Conservation (phyloP, 1,140 invertebrate species). For the Onthophagus taurus region DNA sequence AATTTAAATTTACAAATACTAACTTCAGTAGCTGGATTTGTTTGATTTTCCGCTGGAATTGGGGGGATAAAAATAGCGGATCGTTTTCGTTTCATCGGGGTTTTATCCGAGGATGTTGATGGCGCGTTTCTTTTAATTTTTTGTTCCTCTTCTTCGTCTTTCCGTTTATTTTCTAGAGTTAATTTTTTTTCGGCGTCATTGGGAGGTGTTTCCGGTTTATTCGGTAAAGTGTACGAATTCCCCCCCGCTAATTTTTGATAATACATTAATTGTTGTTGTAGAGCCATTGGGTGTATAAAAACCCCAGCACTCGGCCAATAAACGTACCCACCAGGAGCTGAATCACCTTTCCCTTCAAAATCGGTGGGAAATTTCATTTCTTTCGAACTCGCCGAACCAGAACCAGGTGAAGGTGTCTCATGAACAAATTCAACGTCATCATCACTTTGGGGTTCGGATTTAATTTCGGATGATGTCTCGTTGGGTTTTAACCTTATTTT, state of each 20-base stretch:
- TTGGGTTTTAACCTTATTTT: constrained; percentile 51
- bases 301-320: constrained; percentile 62
- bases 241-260: constrained; percentile 58
- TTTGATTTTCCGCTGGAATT: constrained; percentile 57
- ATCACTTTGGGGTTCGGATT: constrained; percentile 46
- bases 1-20: constrained; percentile 92
- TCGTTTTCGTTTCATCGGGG: constrained; percentile 57
- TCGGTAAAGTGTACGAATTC: constrained; percentile 32
- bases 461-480: constrained; percentile 41
- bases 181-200: constrained; percentile 21
- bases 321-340: constrained; percentile 36
- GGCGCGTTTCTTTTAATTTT: constrained; percentile 38
- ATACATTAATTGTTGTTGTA: constrained; percentile 61
- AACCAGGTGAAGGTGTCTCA: constrained; percentile 36
- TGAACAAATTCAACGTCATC: constrained; percentile 47
- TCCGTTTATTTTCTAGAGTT: constrained; percentile 26
- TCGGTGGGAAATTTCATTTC: constrained; percentile 11
- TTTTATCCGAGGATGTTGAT: constrained; percentile 40
- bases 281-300: constrained; percentile 60
- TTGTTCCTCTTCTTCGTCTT: constrained; percentile 27
- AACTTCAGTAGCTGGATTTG: constrained; percentile 67
- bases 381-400: constrained; percentile 17
- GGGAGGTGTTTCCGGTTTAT: constrained; percentile 16
- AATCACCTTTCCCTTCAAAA: background rate
- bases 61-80: constrained; percentile 75